Base-by-base conservation (phyloP, 2,888 invertebrate genomes). In the Mamestra brassicae region DNA sequence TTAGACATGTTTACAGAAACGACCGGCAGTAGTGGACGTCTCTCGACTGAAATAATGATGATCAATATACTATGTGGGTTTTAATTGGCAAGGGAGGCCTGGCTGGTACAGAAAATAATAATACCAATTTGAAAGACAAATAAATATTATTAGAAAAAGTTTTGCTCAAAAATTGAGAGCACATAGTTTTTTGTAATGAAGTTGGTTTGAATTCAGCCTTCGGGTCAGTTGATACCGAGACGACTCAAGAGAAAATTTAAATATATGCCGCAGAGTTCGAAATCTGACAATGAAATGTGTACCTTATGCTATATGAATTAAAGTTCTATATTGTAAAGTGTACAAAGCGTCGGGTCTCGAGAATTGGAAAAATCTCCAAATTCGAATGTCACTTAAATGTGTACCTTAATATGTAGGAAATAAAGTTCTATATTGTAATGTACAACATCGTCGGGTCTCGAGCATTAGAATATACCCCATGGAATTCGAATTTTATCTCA, bases 121-220 rank as follows among this genome's bases (percentile, higher is more conserved):
- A 47, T 13, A 45, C 11, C 3, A 45, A 13, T 13, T 61, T 57
- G 2, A 62, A 66, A 74, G 54, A 67, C 54, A 69, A 55, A 36
- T 65, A 66, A 52, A 60, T 38, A 38, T 34, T 57, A 34, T 11
- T 62, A 65, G 0, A 26, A 54, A 70, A 50, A 26, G 11, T 26
- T 66, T 79, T 80, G 81, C 79, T 80, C 79, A 76, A 76, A 34
- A 66, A 34, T 54, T 54, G 13, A 65, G 52, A 58, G 26, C 36
- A 36, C 8, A 36, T 26, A 26, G 26, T 17, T 36, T 54, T 58
- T 52, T 42, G 4, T 47, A 63, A 42, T 6, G 3, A 34, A 61
- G 8, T 34, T 47, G 4, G 3, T 11, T 45, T n/a, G 11, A 36
- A 74, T 52, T 3, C 38, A 50, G 42, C 13, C n/a, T 13, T 52